Evolutionary conservation across 2,888 invertebrate genomes (phyloP), one percentile per base, ranked within the genome.

Genomic region (Therioaphis trifolii): DNA sequence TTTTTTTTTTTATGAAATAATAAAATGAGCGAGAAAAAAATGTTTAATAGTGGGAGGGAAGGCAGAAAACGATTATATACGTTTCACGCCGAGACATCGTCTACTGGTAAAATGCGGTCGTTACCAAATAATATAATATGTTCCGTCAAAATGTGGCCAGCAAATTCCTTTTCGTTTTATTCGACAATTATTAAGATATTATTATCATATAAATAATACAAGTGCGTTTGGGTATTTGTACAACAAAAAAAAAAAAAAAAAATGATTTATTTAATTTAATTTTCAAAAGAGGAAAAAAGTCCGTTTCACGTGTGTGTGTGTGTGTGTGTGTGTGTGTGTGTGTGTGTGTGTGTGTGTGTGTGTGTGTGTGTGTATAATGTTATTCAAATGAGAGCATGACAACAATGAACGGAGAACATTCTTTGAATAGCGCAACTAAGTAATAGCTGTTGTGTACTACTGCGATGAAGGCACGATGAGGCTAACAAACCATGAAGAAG

Each of bases 401-500:
- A n/a, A 52, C 43, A 49, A 77, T 66, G 49, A 35, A 77, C 66
- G 21, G 24, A 29, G 49, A 79, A 71, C 71, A 71, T 80, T 80
- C 61, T 79, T 61, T 58, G 80, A 79, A 79, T 72, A 71, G 27
- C n/a, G 21, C 71, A 61, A 69, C 71, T 72, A 80, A 71, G 46
- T 71, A 69, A 61, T 61, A 46, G 69, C 35, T 35, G 35, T 35
- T n/a, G n/a, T n/a, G n/a, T n/a, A n/a, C n/a, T n/a, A n/a, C n/a
- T n/a, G n/a, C n/a, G n/a, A n/a, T n/a, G n/a, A n/a, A n/a, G n/a
- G 69, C 55, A 29, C 14, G 72, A 46, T 43, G 43, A 43, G 71
- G 58, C 58, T 72, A 80, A 80, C 80, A 80, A 71, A 80, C 80
- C 80, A 71, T 80, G 80, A 80, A 80, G 58, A 71, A 71, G 58